Base-by-base conservation (phyloP, 2,888 invertebrate species). In the Cactoblastis cactorum region DNA sequence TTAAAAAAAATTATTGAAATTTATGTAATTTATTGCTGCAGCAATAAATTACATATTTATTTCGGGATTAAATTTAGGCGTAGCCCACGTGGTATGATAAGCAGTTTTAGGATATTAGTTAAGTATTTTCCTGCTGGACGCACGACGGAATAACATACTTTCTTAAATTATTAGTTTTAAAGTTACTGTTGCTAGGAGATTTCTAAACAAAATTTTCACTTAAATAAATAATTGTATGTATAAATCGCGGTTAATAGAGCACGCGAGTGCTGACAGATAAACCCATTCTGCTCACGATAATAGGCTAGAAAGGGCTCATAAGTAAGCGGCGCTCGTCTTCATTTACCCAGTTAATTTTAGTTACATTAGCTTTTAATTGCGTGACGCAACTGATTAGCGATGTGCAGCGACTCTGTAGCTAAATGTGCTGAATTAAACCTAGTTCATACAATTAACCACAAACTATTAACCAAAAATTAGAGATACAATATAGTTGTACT, bases 331-430 rank as follows among this genome's bases (percentile, higher is more conserved):
- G 17, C 24, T 24, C 43, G 17, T 28, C 43, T 15, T 32, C 15
- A 22, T 43, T 43, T 28, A 12, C 19, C n/a, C 12, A 28, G 43
- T 43, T 43, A 43, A 32, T 43, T 43, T 15, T 43, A 43, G 39
- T 12, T 11, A 17, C 43, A 43, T 43, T 28, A 14, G 43, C 3
- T 11, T 1, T 14, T 43, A 28, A 17, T 43, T 43, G 43, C 15
- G 43, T 28, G 15, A 43, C 43, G 28, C 43, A 2, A 41, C 22
- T 43, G 43, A 43, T 43, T 43, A 43, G 43, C 15, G 41, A 41
- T 19, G 41, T 15, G 41, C n/a, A 17, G n/a, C 24, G 9, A 43
- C 43, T 14, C 8, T 28, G 15, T 15, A 3, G 37, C 37, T 37
- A 15, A 35, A 35, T 15, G 15, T 6, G 15, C 14, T 35, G 6